These are phyloP conservation scores for Platycheirus albimanus DNA, from an alignment of 2,888 invertebrate genomes.

Conservation along the genomic window DNA sequence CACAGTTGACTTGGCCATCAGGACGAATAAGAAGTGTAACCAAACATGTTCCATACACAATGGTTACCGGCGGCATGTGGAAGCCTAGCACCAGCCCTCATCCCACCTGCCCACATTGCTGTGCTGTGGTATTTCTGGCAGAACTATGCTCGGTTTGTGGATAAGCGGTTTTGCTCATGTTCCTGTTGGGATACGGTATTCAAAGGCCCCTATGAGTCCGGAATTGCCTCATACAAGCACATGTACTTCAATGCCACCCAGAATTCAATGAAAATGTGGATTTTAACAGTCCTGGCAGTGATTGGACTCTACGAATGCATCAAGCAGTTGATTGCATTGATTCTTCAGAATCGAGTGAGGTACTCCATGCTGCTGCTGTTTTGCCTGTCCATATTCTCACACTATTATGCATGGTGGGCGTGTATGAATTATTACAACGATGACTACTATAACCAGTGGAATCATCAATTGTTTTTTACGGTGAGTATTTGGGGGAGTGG, in stretches of 20 bases:
- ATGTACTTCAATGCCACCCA: conserved; percentile 88
- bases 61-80: conserved; percentile 82
- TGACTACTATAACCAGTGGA: conserved; percentile 88
- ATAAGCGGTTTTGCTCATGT: conserved; percentile 87
- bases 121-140: conserved; percentile 87
- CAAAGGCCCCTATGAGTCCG: conserved; percentile 88
- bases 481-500: conserved; percentile 77
- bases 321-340: conserved; percentile 84
- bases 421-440: conserved; percentile 89
- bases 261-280: conserved; percentile 87
- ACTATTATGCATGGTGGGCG: conserved; percentile 89
- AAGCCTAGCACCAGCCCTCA: conserved; percentile 83
- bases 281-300: conserved; percentile 84
- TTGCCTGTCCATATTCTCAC: conserved; percentile 86
- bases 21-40: conserved; percentile 6
- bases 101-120: conserved; percentile 86
- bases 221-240: conserved; percentile 88
- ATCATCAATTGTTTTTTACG: conserved; percentile 87
- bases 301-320: conserved; percentile 86
- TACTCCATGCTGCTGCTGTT: conserved; percentile 87
- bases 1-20: conserved; percentile 7
- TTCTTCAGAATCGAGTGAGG: conserved; percentile 84
- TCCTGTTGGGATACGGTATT: conserved; percentile 91
- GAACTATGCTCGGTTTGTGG: conserved; percentile 86
- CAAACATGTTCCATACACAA: conserved; percentile 80